Evolutionary conservation across 2,113 vertebrate species (phyloP).

Genomic region (Ornithorhynchus anatinus): DNA sequence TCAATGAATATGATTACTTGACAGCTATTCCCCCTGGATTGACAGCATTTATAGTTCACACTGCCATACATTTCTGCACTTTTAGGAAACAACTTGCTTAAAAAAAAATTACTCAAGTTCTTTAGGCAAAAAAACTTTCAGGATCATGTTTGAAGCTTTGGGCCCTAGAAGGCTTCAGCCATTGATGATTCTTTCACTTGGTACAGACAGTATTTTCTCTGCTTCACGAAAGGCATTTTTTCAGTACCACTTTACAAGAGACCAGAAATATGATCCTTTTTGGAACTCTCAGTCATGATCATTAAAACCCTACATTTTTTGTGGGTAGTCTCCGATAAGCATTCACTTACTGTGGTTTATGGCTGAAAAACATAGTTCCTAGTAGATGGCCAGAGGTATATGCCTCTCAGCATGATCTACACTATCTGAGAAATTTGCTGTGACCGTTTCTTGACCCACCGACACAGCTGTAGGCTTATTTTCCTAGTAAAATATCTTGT

Average conservation of each 20-base stretch:
- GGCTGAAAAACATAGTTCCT: conserved; percentile 29
- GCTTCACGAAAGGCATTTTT: background rate
- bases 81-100: background rate
- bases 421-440: conserved; percentile 38
- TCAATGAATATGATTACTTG: no score
- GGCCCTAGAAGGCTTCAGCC: background rate
- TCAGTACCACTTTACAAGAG: conserved; percentile 6
- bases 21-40: no score
- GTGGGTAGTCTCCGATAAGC: background rate
- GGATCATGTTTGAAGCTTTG: background rate
- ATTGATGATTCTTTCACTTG: conserved; percentile 3
- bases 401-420: conserved; percentile 17
- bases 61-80: background rate
- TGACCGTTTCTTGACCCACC: conserved; percentile 59
- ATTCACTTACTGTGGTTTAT: background rate
- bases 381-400: conserved; percentile 21
- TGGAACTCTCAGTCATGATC: conserved; percentile 1
- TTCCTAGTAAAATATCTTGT: conserved; percentile 50
- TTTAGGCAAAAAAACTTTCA: conserved; percentile 20
- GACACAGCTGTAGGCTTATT: conserved; percentile 41
- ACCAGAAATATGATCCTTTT: background rate
- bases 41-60: no score
- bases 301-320: background rate
- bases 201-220: conserved; percentile 11
- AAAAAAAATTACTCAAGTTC: background rate